Evolutionary conservation across 2,888 invertebrate species (phyloP).

Genomic region (Tyria jacobaeae): DNA sequence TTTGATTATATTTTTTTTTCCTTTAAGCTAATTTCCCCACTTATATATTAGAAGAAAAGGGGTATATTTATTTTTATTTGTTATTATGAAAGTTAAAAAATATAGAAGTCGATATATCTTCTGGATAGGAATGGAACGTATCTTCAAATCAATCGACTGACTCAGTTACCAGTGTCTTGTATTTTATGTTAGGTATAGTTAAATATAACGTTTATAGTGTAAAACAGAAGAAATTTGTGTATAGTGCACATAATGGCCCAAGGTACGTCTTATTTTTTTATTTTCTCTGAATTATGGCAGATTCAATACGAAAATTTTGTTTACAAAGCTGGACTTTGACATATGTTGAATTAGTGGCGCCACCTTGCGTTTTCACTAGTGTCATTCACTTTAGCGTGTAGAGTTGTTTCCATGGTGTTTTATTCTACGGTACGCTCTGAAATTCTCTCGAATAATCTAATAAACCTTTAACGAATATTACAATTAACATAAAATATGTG

Average conservation of each 20-base stretch:
- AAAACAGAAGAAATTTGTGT: conserved; percentile 32
- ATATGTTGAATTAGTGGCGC: conserved; percentile 70
- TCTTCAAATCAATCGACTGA: conserved; percentile 59
- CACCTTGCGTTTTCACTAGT: conserved; percentile 69
- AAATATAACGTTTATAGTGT: conserved; percentile 24
- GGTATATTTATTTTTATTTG: neutral
- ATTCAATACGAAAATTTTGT: conserved; percentile 36
- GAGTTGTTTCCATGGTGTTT: conserved; percentile 48
- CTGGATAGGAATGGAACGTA: conserved; percentile 26
- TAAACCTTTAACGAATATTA: neutral
- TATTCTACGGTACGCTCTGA: neutral
- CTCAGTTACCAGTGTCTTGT: conserved; percentile 55
- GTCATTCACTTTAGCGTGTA: conserved; percentile 39
- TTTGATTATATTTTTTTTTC: neutral
- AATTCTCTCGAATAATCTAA: neutral
- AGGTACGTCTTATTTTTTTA: conserved; percentile 63
- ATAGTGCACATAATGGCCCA: conserved; percentile 64
- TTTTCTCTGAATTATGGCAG: conserved; percentile 18
- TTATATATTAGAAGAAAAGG: too few species aligned
- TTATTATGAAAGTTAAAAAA: neutral
- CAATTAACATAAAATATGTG: conserved; percentile 16
- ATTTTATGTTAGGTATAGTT: conserved; percentile 44
- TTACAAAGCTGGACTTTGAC: conserved; percentile 67
- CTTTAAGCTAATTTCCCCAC: too few species aligned
- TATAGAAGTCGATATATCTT: neutral